Base-by-base conservation (phyloP, 2,113 vertebrate genomes). In the Trichomycterus rosablanca region DNA sequence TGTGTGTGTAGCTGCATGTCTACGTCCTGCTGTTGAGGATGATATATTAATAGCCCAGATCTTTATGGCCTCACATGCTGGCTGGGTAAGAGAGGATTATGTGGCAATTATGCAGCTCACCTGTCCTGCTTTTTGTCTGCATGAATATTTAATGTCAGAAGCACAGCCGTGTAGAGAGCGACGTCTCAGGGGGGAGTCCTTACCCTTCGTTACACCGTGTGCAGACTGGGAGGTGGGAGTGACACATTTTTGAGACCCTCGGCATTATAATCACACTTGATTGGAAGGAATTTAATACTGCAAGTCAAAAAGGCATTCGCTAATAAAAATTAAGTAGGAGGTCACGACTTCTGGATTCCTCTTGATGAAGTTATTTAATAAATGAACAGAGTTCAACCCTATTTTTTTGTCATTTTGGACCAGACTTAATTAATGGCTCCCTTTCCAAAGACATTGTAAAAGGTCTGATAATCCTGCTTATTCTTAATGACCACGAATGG, bases 41-140 rank as follows among this genome's bases (percentile, higher is more conserved):
- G 70, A 72, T 67, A 72, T 72, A 64, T 64, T 67, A 68, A 63
- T 48, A 68, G 56, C 16, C 16, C 32, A 53, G 46, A 43, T 45
- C 42, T 66, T 71, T 66, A 71, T 56, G 57, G 51, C 58, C 52
- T 58, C 18, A 15, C 40, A 48, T 60, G 48, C 55, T 49, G 70
- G 63, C 65, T 68, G 32, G 49, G 52, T 67, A 34, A 53, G 59
- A 55, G 64, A 68, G 64, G 64, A 71, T 71, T 71, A 68, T 74
- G 60, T 68, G 60, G 56, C 69, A 64, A 71, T 71, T 74, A 74
- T 60, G 58, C 58, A 65, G 46, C 52, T 71, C 65, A 74, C 65
- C 73, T 74, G 68, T 71, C 61, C 46, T 57, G 32, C 35, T 54
- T 37, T 30, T 19, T 42, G 60, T 54, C 51, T 71, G 32, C 66